Evolutionary conservation across 2,888 invertebrate genomes (phyloP).

Genomic region (Heteropelma amictum): DNA sequence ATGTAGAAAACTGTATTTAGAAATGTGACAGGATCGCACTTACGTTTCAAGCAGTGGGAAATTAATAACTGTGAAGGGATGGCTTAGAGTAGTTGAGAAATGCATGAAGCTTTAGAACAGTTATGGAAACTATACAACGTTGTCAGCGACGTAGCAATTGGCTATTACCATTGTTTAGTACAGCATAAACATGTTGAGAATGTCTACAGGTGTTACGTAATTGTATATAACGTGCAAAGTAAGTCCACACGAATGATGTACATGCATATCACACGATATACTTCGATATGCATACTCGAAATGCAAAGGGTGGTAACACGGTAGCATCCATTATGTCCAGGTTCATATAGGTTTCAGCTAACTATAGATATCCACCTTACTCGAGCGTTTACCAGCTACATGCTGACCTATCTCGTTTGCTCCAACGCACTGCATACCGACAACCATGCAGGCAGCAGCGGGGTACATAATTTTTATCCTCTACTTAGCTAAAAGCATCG

Average conservation of each 20-base stretch:
- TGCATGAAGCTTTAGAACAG: not conserved
- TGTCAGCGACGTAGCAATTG: constrained; percentile 59
- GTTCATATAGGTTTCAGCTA: constrained; percentile 44
- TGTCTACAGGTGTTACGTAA: constrained; percentile 14
- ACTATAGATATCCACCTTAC: constrained; percentile 50
- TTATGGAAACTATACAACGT: constrained; percentile 46
- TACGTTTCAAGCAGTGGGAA: not conserved
- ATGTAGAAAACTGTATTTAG: constrained; percentile 18
- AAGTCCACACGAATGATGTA: constrained; percentile 15
- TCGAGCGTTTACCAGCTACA: constrained; percentile 34
- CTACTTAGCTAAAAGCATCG: constrained; percentile 66
- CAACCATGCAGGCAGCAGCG: not conserved
- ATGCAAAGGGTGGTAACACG: constrained; percentile 13
- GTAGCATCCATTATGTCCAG: constrained; percentile 31
- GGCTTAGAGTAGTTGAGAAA: not conserved
- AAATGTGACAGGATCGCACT: constrained; percentile 5
- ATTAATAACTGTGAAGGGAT: not conserved
- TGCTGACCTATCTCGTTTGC: not conserved
- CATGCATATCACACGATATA: constrained; percentile 1
- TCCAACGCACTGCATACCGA: too few species aligned
- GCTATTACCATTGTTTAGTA: constrained; percentile 52
- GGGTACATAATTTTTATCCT: constrained; percentile 59
- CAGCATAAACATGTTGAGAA: constrained; percentile 8
- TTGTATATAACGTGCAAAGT: constrained; percentile 34
- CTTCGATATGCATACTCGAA: not conserved